Base-by-base conservation (phyloP, 1,140 invertebrate species). In the Calliphora vicina region DNA sequence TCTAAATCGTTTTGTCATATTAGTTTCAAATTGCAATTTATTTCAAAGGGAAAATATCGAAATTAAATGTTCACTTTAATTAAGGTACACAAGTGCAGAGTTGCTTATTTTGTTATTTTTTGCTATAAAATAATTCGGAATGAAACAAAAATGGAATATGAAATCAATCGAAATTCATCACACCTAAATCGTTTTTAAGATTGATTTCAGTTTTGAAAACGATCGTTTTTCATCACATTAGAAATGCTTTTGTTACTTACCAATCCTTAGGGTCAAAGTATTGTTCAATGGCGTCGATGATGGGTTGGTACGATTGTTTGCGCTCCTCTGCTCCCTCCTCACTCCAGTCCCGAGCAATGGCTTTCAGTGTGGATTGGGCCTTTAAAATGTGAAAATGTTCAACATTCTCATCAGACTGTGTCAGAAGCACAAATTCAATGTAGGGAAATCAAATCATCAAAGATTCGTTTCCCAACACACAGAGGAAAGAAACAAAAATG, bases 261-360 rank as follows among this genome's bases (percentile, higher is more conserved):
- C 84, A 86, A 29, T 90, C 86, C 29, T 93, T 92, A 9, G 91
- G 85, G 57, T 97, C 96, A 91, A 95, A 99, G 83, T 94, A 92
- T 61, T 92, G 87, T 74, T 95, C 91, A 74, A 99, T 94, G 91
- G 97, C 97, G 80, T 96, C 93, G 20, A 99, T 93, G 61, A 99
- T 97, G 5, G 97, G 97, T 84, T 94, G 93, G 91, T 99, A 99
- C 89, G 97, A 99, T 25, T 96, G 94, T 29, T 94, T 92, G 72
- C 99, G 92, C 91, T 99, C 99, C 2, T 92, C 90, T 4, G 93
- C 93, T 0, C 98, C 98, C 82, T 95, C 94, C 0, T 91, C 89
- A 87, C 97, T 97, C 99, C 99, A 99, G 91, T 99, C 99, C 26
- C 99, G 92, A 6, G 97, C 96, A 88, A 99, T 94, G 89, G 99